Conservation (phyloP, 2,797 vertebrate species). For the Taenioides sp. region DNA sequence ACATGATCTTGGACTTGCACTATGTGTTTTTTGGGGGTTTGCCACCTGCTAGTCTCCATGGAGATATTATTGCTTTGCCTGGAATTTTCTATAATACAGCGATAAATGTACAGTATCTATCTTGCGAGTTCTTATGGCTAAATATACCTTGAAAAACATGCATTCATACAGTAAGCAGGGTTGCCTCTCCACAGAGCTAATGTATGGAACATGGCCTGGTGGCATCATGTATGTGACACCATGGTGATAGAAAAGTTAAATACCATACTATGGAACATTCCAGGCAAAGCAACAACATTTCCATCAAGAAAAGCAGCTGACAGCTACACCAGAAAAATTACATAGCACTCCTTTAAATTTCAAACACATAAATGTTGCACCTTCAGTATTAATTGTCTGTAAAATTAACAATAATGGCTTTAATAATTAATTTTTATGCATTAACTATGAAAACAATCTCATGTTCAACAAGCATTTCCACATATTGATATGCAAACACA, state of each 20-base stretch:
- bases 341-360: too few relatives aligned
- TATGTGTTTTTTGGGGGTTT: background rate
- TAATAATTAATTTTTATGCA: background rate
- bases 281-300: too few relatives aligned
- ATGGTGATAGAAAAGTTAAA: too few relatives aligned
- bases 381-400: background rate
- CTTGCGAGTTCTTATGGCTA: background rate
- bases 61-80: background rate
- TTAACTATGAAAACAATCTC: slow-evolving; percentile 16
- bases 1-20: background rate
- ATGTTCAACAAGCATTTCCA: slow-evolving; percentile 41
- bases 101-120: background rate
- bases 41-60: background rate
- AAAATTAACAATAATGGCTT: background rate
- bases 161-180: too few relatives aligned
- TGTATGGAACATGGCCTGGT: too few relatives aligned
- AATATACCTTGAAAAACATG: background rate
- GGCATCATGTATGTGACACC: too few relatives aligned
- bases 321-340: too few relatives aligned
- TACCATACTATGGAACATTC: too few relatives aligned
- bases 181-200: too few relatives aligned
- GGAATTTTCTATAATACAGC: background rate
- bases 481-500: slow-evolving; percentile 44
- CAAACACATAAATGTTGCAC: too few relatives aligned
- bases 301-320: too few relatives aligned